These are phyloP conservation scores for Opisthocomus hoazin DNA, from an alignment of 2,113 vertebrate genomes.

Conservation along the genomic window DNA sequence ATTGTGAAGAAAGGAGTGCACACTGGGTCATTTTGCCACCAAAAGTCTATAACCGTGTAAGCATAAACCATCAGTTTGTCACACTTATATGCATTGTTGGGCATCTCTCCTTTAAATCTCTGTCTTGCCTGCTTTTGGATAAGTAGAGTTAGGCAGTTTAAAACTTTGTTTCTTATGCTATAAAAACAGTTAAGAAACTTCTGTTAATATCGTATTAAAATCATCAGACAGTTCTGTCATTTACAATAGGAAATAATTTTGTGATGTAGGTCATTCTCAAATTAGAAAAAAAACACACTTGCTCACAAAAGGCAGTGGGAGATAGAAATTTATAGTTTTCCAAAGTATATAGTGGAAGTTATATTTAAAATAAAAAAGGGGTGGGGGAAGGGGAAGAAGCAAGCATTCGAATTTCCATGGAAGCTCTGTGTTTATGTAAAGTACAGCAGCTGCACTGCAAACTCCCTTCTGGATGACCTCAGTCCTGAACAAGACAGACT, in stretches of 20 bases:
- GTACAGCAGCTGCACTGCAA: constrained; percentile 50
- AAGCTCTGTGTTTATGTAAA: constrained; percentile 48
- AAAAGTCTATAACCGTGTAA: neutral
- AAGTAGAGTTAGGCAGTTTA: neutral
- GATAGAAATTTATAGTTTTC: neutral
- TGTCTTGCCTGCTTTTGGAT: neutral
- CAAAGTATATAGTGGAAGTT: neutral
- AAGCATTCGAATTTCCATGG: constrained; percentile 24
- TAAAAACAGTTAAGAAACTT: neutral
- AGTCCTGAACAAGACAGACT: constrained; percentile 45
- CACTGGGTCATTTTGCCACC: neutral
- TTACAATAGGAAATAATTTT: neutral
- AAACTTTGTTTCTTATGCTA: neutral
- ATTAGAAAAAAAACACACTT: neutral
- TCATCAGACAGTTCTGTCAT: neutral
- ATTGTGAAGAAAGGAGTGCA: neutral
- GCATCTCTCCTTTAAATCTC: neutral
- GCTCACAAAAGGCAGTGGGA: neutral
- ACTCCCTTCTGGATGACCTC: constrained; percentile 49
- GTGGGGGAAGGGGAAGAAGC: neutral
- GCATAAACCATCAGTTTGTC: neutral
- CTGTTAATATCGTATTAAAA: neutral
- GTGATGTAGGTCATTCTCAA: neutral
- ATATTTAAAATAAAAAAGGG: neutral
- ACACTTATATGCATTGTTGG: neutral